Conservation (phyloP, 2,888 invertebrate species). For the Drosophila basisetae region DNA sequence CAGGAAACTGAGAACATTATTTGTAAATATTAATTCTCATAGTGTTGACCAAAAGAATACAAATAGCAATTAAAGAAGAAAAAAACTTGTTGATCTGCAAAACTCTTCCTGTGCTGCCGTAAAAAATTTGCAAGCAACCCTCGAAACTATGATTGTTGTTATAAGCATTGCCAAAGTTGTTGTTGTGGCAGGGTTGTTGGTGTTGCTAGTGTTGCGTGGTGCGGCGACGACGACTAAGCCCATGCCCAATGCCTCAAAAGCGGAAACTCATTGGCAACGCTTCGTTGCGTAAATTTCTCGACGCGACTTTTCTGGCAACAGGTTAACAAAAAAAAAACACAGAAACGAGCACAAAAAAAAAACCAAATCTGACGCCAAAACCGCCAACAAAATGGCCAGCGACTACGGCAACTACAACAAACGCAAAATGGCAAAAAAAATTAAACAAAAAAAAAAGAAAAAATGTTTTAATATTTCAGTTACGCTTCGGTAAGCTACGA, state of each 20-base stretch:
- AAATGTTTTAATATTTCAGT: constrained; percentile 78
- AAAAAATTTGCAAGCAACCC: constrained; percentile 4
- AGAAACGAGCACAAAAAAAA: constrained; percentile 45
- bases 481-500: constrained; percentile 80
- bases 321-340: constrained; percentile 53
- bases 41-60: background rate
- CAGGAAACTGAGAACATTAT: background rate
- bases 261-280: constrained; percentile 85
- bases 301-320: constrained; percentile 72
- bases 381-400: constrained; percentile 75
- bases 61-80: background rate
- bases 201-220: constrained; percentile 40
- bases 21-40: background rate
- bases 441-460: constrained; percentile 30
- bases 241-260: constrained; percentile 71
- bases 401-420: constrained; percentile 39
- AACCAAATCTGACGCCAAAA: constrained; percentile 73
- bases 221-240: constrained; percentile 64
- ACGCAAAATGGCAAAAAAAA: constrained; percentile 31
- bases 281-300: constrained; percentile 82
- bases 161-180: constrained; percentile 49
- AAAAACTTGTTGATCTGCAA: background rate
- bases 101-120: background rate
- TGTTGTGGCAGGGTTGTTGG: constrained; percentile 43
- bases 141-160: constrained; percentile 30